Evolutionary conservation across 2,797 vertebrate genomes (phyloP).

Genomic region (Mormyrus proboscirostris): DNA sequence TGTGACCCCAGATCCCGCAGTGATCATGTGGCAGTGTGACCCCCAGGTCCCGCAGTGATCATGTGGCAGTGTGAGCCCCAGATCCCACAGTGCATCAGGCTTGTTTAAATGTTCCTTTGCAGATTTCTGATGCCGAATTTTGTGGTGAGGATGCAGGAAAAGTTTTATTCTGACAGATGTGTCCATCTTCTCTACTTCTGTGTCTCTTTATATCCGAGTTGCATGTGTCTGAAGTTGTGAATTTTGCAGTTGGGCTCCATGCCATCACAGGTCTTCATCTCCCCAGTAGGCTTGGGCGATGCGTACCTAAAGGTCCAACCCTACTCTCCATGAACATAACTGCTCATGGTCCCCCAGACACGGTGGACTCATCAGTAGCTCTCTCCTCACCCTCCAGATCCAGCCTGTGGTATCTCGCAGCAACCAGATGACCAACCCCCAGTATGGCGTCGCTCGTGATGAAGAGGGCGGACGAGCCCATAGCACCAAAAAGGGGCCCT

Average conservation of each 20-base stretch:
- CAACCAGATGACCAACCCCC: constrained; percentile 54
- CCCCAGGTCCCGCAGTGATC: background rate
- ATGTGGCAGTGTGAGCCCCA: background rate
- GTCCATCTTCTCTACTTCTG: background rate
- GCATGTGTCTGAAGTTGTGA: background rate
- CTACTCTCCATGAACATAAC: background rate
- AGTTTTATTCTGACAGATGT: background rate
- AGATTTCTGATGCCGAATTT: background rate
- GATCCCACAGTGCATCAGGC: background rate
- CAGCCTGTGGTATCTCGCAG: constrained; percentile 59
- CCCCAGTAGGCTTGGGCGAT: background rate
- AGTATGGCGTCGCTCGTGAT: constrained; percentile 64
- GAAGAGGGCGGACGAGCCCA: constrained; percentile 77
- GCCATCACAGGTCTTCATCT: background rate
- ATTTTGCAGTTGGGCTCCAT: background rate
- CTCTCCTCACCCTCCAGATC: constrained; percentile 47
- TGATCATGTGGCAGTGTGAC: background rate
- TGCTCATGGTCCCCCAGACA: too few species aligned
- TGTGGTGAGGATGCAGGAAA: background rate
- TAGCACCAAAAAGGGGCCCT: constrained; percentile 82
- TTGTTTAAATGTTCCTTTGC: background rate
- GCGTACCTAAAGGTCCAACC: background rate
- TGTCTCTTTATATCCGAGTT: background rate
- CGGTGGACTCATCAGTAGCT: background rate
- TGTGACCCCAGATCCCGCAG: background rate